Evolutionary conservation across 37 sponge, comb jelly and placozoan genomes (phyloP).

Genomic region (Cladorhizidae sp.): DNA sequence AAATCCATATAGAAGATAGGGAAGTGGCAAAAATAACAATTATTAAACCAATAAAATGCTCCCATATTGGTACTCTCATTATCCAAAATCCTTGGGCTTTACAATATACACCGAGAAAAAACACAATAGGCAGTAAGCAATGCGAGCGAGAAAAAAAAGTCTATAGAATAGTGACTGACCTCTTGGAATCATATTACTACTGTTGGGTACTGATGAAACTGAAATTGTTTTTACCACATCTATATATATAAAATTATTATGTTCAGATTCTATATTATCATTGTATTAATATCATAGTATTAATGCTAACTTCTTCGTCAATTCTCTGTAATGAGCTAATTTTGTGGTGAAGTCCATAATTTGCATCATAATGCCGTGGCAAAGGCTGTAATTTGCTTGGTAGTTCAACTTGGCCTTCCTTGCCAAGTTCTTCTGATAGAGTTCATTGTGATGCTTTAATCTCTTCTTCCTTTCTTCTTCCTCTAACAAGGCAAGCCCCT

Average conservation of each 20-base stretch:
- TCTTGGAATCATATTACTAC: not conserved
- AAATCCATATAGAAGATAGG: not conserved
- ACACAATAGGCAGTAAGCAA: too few relatives aligned
- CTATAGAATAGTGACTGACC: too few relatives aligned
- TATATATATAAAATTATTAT: too few relatives aligned
- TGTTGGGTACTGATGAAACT: not conserved
- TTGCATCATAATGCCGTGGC: slow-evolving; percentile 58
- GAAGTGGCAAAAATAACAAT: not conserved
- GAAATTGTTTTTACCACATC: too few relatives aligned
- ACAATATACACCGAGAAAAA: too few relatives aligned
- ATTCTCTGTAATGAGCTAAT: slow-evolving; percentile 75
- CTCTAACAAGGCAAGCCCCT: slow-evolving; percentile 45
- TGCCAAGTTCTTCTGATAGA: slow-evolving; percentile 33
- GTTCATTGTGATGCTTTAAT: slow-evolving; percentile 37
- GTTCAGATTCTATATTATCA: too few relatives aligned
- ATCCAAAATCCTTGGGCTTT: too few relatives aligned
- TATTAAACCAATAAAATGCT: too few relatives aligned
- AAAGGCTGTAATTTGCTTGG: slow-evolving; percentile 54
- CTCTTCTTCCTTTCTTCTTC: slow-evolving; percentile 55
- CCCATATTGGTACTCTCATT: too few relatives aligned
- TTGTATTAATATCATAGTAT: not conserved
- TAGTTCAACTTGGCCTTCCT: slow-evolving; percentile 59
- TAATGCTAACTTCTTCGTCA: slow-evolving; percentile 63
- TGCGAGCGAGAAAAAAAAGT: too few relatives aligned
- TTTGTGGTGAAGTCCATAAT: slow-evolving; percentile 77